These are phyloP conservation scores for Ennomos quercinarius DNA, from an alignment of 2,888 invertebrate species.

Conservation along the genomic window DNA sequence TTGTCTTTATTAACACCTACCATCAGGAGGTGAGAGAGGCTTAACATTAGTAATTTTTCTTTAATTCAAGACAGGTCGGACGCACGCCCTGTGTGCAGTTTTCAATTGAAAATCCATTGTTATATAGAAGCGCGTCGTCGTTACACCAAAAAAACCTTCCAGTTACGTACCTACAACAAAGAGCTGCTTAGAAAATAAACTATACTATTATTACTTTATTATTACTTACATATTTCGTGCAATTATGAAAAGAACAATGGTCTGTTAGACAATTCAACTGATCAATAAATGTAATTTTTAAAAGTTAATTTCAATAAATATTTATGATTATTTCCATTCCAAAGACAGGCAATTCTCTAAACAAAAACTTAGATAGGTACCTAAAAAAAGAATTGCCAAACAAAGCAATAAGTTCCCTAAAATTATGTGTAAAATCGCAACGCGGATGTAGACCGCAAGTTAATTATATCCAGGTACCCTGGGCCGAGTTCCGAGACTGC, in stretches of 20 bases:
- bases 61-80: too few species aligned
- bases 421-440: slow-evolving; percentile 49
- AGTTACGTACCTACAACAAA: too few species aligned
- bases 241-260: not conserved
- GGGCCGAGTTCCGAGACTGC: slow-evolving; percentile 21
- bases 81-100: too few species aligned
- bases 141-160: too few species aligned
- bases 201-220: too few species aligned
- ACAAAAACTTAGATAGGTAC: slow-evolving; percentile 17
- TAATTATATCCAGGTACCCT: slow-evolving; percentile 49
- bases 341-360: slow-evolving; percentile 6
- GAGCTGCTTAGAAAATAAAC: too few species aligned
- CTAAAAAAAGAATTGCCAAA: slow-evolving; percentile 18
- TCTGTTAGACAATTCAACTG: not conserved
- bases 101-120: too few species aligned
- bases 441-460: slow-evolving; percentile 54
- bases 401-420: slow-evolving; percentile 33
- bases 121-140: too few species aligned
- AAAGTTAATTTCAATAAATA: slow-evolving; percentile 4
- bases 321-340: slow-evolving; percentile 15
- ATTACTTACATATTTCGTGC: too few species aligned
- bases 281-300: not conserved
- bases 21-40: too few species aligned
- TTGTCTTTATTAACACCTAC: too few species aligned
- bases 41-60: too few species aligned